Evolutionary conservation across 2,797 vertebrate species (phyloP), one percentile per base, ranked within the genome.

Genomic region (Dipus sagitta): DNA sequence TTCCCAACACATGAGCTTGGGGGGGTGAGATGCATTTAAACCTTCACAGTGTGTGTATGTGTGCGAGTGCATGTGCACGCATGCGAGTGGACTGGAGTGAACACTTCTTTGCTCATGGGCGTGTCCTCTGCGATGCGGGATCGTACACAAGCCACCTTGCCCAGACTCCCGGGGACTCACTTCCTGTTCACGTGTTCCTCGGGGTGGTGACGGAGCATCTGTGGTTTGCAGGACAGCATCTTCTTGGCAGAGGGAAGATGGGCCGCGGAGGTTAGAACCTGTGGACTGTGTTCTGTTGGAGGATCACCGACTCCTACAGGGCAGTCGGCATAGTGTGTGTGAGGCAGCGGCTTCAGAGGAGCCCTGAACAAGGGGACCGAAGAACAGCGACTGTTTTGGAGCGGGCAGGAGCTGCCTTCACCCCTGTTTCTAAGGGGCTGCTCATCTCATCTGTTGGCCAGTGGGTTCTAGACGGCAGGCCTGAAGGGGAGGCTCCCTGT

Each of bases 371-470:
- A 6, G 1, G 15, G 18, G 86, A 20, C 21, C 54, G 65, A 76
- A 15, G 71, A 77, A 92, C 67, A 64, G 32, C 0, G 18, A 0
- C 8, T 24, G 26, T 71, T 67, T 64, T 78, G 67, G 38, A 83
- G 52, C 13, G 86, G 38, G 30, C n/a, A 23, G 17, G 26, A 32
- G 3, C 80, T 58, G 54, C 47, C 47, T 23, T 34, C 67, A 11
- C 30, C 70, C 17, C n/a, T 54, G 26, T 62, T 92, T 78, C 21
- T 38, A 84, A 84, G 10, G 28, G 26, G 9, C 17, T 47, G 4
- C 87, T 87, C 8, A 7, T n/a, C 62, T 88, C 26, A 1, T 60
- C 26, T 7, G 20, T 42, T 32, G 30, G n/a, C 13, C 0, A 0
- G 24, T 68, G 47, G 58, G 86, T 20, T 68, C 62, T 28, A 1